Percentiles rank a stretch among this genome's conserved stretches.
phyloP scores from a whole-genome alignment of 1,140 invertebrate genomes.

The Littorina saxatilis region DNA sequence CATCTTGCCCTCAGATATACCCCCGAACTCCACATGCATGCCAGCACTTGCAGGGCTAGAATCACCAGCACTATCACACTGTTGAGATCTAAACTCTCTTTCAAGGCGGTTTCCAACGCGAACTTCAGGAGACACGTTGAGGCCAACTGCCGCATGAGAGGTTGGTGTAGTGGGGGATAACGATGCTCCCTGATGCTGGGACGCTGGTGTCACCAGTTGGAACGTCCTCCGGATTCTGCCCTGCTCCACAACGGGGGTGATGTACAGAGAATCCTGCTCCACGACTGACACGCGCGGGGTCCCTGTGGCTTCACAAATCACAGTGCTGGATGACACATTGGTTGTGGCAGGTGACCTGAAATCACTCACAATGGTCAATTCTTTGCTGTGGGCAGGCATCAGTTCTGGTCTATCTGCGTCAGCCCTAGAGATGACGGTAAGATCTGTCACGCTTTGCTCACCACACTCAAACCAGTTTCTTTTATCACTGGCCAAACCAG shows the following conservation, averaged over 20 bases:
- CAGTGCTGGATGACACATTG: neutral
- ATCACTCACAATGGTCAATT: neutral
- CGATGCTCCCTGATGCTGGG: neutral
- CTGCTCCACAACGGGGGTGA: slow-evolving; percentile 22
- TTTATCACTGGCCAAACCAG: too few relatives aligned
- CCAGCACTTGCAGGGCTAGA: too few relatives aligned
- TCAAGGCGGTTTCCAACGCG: too few relatives aligned
- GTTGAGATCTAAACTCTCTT: too few relatives aligned
- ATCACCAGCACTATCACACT: too few relatives aligned
- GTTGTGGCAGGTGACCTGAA: neutral
- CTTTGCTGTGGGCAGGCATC: neutral
- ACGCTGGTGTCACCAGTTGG: slow-evolving; percentile 25
- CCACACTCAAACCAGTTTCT: too few relatives aligned
- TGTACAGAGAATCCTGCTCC: slow-evolving; percentile 38
- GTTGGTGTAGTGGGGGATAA: neutral
- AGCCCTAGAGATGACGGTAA: neutral
- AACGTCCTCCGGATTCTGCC: slow-evolving; percentile 24
- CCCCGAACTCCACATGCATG: neutral
- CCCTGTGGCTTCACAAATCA: neutral
- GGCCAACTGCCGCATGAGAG: neutral
- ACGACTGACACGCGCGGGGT: slow-evolving; percentile 7
- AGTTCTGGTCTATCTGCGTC: neutral
- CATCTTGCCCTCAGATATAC: neutral
- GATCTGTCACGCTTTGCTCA: too few relatives aligned
- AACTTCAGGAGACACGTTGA: too few relatives aligned